These are phyloP conservation scores for Polypterus bichir DNA, from an alignment of 2,113 vertebrate species.

Conservation along the genomic window DNA sequence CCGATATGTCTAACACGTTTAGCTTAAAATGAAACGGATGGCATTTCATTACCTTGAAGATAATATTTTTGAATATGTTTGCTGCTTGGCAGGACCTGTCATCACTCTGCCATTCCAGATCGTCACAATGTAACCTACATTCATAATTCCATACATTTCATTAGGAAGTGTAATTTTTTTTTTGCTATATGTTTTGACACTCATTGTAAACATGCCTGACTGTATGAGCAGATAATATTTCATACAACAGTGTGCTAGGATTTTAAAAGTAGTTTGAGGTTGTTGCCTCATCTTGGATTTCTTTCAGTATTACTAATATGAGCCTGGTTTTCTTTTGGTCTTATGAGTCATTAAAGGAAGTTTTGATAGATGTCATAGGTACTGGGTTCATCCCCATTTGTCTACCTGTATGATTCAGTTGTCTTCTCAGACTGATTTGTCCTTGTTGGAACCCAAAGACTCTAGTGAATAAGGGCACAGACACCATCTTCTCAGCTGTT, in stretches of 20 bases:
- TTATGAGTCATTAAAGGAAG: too few species aligned
- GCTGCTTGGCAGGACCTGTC: conserved; percentile 64
- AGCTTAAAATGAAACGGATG: conserved; percentile 77
- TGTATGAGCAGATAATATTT: background rate
- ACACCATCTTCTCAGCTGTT: too few species aligned
- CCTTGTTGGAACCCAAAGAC: too few species aligned
- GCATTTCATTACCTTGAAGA: conserved; percentile 77
- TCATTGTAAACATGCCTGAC: conserved; percentile 2
- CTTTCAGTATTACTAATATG: too few species aligned
- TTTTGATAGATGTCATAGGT: too few species aligned
- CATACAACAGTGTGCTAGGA: background rate
- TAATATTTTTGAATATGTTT: conserved; percentile 83
- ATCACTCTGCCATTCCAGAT: conserved; percentile 71
- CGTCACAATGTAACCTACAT: conserved; percentile 60
- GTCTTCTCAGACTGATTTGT: too few species aligned
- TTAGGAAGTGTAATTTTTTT: conserved; percentile 65
- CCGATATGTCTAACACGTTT: conserved; percentile 76
- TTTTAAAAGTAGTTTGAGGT: too few species aligned
- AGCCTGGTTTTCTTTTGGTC: too few species aligned
- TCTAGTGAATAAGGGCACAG: too few species aligned
- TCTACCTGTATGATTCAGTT: too few species aligned
- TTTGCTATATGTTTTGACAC: conserved; percentile 6
- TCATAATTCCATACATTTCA: conserved; percentile 67
- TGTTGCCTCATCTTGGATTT: too few species aligned
- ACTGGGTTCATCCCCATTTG: too few species aligned